Base-by-base conservation (phyloP, 2,797 vertebrate species). In the Chrysocyon brachyurus region DNA sequence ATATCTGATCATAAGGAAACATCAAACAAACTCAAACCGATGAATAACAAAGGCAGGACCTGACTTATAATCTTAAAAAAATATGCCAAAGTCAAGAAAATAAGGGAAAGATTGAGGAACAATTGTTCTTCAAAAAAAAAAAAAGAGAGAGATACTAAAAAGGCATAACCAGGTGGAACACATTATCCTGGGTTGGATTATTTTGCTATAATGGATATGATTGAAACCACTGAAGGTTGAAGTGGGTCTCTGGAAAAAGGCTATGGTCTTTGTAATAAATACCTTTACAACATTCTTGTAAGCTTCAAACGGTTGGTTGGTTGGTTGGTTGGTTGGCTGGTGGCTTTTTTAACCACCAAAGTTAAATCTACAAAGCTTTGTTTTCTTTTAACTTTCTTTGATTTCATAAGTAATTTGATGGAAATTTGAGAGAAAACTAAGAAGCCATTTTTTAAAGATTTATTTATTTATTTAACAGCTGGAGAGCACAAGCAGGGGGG, bases 381-480 rank as follows among this genome's bases (percentile, higher is more conserved):
- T 40, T 77, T 85, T 26, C 54, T 68, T 54, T 86, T 4, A 86
- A 87, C 7, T 52, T 90, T 77, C 33, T 92, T 79, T 70, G 14
- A 59, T 82, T 46, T 87, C 59, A 28, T 93, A 85, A 66, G 10
- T 61, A 70, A 93, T 52, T 96, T 61, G 52, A 14, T 78, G 2
- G 24, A 93, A 95, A 92, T 73, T n/a, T 85, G 40, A 78, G 40
- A 70, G 36, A 46, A 59, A 84, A 22, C 12, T 54, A 94, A 83
- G 4, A 86, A 72, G 24, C 1, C 28, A 78, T 54, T 84, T 93
- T 86, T 59, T 24, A 59, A 59, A 59, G 9, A 46, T 46, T 46
- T 46, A 46, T 46, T 46, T 40, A 40, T 40, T 40, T 46, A 46
- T 46, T 46, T 46, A 1, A 46, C 40, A 46, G 40, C 40, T 1